These are phyloP conservation scores for Smutsia gigantea DNA, from an alignment of 2,797 vertebrate genomes.

Conservation along the genomic window DNA sequence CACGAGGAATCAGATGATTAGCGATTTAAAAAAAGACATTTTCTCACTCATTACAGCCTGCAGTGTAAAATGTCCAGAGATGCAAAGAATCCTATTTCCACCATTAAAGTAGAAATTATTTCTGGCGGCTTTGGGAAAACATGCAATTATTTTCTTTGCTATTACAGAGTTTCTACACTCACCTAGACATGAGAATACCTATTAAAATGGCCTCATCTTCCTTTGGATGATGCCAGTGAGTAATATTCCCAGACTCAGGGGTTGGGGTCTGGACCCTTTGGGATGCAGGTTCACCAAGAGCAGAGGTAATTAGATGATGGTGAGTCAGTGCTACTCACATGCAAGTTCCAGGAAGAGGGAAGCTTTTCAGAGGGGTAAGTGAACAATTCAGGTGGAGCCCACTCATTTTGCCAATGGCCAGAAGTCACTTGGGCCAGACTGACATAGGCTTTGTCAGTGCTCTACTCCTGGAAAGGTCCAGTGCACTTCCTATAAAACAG, in stretches of 20 bases:
- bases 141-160: conserved; percentile 71
- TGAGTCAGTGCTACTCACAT: neutral
- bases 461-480: too few relatives aligned
- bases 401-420: neutral
- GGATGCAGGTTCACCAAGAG: neutral
- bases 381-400: neutral
- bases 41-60: conserved; percentile 74
- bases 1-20: conserved; percentile 57
- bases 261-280: neutral
- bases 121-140: conserved; percentile 20
- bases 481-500: fast-evolving
- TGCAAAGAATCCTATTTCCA: conserved; percentile 61
- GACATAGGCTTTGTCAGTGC: neutral
- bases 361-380: neutral
- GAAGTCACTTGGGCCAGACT: neutral
- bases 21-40: conserved; percentile 73
- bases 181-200: conserved; percentile 32
- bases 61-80: conserved; percentile 51
- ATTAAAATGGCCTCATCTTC: conserved; percentile 43
- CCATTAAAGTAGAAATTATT: conserved; percentile 61
- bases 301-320: conserved; percentile 39
- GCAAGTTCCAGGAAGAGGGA: neutral
- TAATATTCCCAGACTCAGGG: neutral
- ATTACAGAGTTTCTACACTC: conserved; percentile 38
- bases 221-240: neutral